A percentile compares a stretch with the other conserved stretches of the same genome.
phyloP scores from a whole-genome alignment of 2,797 vertebrate species.

The Platyrinchus mystaceus region DNA sequence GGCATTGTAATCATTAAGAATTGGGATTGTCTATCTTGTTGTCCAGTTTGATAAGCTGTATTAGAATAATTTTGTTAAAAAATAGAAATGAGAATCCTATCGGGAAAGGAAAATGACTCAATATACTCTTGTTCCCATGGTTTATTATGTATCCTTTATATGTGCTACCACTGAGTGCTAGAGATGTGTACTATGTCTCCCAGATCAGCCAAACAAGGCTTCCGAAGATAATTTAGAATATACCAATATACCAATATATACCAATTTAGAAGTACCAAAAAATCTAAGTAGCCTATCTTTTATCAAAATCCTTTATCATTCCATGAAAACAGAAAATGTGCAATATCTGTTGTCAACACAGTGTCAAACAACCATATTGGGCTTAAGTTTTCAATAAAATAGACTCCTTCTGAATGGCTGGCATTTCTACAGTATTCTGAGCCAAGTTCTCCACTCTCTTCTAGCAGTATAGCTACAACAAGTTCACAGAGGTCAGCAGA shows the following conservation, averaged over 20 bases:
- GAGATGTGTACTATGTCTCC: neutral
- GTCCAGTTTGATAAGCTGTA: neutral
- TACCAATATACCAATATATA: no score
- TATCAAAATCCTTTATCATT: slow-evolving; percentile 26
- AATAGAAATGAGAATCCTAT: neutral
- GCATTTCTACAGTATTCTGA: slow-evolving; percentile 49
- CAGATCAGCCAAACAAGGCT: neutral
- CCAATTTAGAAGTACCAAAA: neutral
- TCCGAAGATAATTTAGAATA: neutral
- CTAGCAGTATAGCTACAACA: slow-evolving; percentile 34
- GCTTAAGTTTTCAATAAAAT: slow-evolving; percentile 51
- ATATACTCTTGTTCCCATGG: neutral
- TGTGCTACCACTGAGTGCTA: neutral
- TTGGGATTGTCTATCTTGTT: neutral
- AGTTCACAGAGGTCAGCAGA: slow-evolving; percentile 45
- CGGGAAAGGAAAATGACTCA: neutral
- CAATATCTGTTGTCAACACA: slow-evolving; percentile 66
- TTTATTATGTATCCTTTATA: neutral
- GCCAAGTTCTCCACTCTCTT: slow-evolving; percentile 43
- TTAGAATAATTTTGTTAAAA: neutral
- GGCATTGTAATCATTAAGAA: neutral
- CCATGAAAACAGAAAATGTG: slow-evolving; percentile 61
- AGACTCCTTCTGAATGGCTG: slow-evolving; percentile 32
- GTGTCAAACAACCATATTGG: slow-evolving; percentile 64
- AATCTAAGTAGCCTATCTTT: neutral